Conservation (phyloP, 1,140 invertebrate genomes). For the Drosophila albomicans region DNA sequence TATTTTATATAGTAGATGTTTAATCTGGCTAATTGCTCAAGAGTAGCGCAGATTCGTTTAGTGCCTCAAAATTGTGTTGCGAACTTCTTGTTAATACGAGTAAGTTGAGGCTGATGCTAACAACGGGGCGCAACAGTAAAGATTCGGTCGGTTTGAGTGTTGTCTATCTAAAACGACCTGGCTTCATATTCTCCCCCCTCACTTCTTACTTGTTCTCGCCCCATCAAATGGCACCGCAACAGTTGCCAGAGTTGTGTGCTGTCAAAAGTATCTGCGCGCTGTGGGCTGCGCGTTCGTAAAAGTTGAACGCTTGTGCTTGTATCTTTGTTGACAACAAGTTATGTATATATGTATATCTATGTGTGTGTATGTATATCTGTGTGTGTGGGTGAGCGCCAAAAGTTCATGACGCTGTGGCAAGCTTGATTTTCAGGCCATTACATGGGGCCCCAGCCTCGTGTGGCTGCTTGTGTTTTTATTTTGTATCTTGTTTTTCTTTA, state of each 20-base stretch:
- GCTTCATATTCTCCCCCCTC: no score
- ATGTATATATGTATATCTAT: constrained; percentile 29
- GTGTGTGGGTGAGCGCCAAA: constrained; percentile 63
- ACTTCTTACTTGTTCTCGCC: not conserved
- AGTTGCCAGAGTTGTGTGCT: constrained; percentile 14
- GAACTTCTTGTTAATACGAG: constrained; percentile 54
- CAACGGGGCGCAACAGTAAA: constrained; percentile 11
- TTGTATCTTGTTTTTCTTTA: constrained; percentile 11
- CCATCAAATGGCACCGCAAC: constrained; percentile 13
- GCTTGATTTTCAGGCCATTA: constrained; percentile 80
- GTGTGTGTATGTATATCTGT: constrained; percentile 38
- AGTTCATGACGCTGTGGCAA: constrained; percentile 73
- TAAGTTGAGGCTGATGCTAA: constrained; percentile 35
- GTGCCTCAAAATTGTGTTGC: no score
- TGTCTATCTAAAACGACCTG: constrained; percentile 29
- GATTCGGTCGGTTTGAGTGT: constrained; percentile 38
- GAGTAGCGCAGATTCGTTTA: no score
- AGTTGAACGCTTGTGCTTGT: constrained; percentile 32
- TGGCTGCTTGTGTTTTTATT: constrained; percentile 41
- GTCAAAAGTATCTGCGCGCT: constrained; percentile 69
- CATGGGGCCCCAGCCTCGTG: constrained; percentile 49
- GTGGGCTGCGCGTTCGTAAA: constrained; percentile 38
- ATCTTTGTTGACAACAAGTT: constrained; percentile 58
- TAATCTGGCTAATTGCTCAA: no score
- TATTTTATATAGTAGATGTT: no score